A percentile compares a stretch with the other conserved stretches of the same genome.
Evolutionary conservation across 2,888 invertebrate species (phyloP).

Genomic region (Hylaea fasciaria): DNA sequence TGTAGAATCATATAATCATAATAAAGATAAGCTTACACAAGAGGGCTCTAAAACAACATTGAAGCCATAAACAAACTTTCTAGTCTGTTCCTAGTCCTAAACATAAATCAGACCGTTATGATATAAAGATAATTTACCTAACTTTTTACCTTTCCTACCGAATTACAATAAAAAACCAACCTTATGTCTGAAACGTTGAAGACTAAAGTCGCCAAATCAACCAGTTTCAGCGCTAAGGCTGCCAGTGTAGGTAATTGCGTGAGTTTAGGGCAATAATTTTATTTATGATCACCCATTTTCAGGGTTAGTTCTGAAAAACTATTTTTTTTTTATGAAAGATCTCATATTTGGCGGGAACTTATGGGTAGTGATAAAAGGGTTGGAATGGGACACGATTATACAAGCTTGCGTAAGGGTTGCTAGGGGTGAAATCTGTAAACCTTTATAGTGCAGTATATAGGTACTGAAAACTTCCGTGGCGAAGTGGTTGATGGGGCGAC

Average conservation of each 20-base stretch:
- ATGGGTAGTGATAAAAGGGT: constrained; percentile 24
- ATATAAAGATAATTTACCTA: constrained; percentile 38
- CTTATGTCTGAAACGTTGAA: constrained; percentile 21
- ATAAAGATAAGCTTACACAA: constrained; percentile 16
- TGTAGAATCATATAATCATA: constrained; percentile 5
- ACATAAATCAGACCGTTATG: constrained; percentile 40
- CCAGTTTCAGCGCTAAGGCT: constrained; percentile 27
- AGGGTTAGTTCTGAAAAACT: constrained; percentile 37
- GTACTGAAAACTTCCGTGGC: too few species aligned
- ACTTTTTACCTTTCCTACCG: constrained; percentile 35
- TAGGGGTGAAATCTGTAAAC: constrained; percentile 4
- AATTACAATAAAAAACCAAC: constrained; percentile 25
- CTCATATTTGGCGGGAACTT: constrained; percentile 27
- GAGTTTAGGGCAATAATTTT: constrained; percentile 47
- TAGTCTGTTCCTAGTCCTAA: constrained; percentile 32
- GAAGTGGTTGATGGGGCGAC: too few species aligned
- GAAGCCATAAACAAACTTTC: constrained; percentile 33
- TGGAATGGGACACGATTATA: constrained; percentile 19
- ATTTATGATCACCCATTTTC: constrained; percentile 42
- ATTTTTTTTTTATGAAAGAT: constrained; percentile 38
- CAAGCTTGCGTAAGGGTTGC: constrained; percentile 5
- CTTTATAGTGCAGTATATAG: too few species aligned
- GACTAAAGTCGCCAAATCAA: constrained; percentile 11
- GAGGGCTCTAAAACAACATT: constrained; percentile 12
- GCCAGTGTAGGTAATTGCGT: constrained; percentile 43